phyloP scores from a whole-genome alignment of 2,797 vertebrate species.

The Trachops cirrhosus region DNA sequence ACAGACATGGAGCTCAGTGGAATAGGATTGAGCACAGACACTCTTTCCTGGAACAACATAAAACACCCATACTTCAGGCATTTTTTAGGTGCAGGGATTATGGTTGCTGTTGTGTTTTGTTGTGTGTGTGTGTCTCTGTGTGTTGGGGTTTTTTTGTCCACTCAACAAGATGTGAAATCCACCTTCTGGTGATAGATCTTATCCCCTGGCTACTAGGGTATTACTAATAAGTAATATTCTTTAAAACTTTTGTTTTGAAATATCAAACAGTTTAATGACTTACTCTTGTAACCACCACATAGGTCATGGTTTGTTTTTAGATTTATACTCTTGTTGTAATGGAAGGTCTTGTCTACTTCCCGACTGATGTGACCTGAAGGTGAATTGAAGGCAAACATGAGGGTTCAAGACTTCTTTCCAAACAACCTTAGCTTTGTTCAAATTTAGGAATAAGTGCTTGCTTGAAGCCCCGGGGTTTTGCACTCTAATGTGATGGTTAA shows the following conservation, averaged over 20 bases:
- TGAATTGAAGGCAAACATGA: neutral
- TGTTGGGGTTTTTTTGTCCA: neutral
- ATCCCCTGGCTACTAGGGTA: neutral
- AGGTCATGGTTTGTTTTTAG: neutral
- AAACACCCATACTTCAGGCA: neutral
- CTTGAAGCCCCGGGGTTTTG: neutral
- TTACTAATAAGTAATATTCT: constrained; percentile 9
- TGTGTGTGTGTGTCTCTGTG: neutral
- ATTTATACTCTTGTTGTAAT: neutral
- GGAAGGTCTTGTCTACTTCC: neutral
- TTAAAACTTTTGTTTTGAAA: constrained; percentile 1
- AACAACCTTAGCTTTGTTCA: neutral
- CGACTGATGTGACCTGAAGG: neutral
- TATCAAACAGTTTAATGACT: neutral
- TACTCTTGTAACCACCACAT: neutral
- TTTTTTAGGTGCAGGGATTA: neutral
- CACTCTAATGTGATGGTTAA: neutral
- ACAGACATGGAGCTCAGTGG: neutral
- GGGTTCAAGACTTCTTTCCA: neutral
- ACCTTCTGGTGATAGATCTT: neutral
- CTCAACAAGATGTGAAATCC: neutral
- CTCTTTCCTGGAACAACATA: neutral
- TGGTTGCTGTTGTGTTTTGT: neutral
- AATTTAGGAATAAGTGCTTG: neutral
- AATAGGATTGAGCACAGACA: neutral